Percentiles rank a stretch among this genome's conserved stretches.
Conservation (phyloP, 1,140 invertebrate genomes). For the Schmidtea mediterranea region DNA sequence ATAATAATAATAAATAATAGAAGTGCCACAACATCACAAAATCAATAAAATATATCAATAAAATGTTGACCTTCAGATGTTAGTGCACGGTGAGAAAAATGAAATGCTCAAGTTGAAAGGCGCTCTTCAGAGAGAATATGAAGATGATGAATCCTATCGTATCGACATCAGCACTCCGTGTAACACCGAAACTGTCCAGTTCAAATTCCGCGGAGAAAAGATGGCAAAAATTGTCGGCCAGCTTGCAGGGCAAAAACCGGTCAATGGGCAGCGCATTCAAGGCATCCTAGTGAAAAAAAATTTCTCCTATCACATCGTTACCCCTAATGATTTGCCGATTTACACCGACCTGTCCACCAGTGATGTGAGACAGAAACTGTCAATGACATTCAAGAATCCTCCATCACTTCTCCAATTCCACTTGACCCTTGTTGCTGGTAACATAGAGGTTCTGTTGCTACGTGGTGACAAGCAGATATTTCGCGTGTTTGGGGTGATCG, state of each 20-base stretch:
- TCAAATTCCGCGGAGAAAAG: slow-evolving; percentile 89
- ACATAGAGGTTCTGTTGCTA: slow-evolving; percentile 17
- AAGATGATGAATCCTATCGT: slow-evolving; percentile 35
- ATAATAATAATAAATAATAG: too few species aligned
- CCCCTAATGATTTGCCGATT: neutral
- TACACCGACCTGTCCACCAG: neutral
- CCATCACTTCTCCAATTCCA: neutral
- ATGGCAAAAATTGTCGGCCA: slow-evolving; percentile 86
- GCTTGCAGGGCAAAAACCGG: slow-evolving; percentile 51
- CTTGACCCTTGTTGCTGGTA: neutral
- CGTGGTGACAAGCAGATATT: slow-evolving; percentile 39
- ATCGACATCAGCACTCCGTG: slow-evolving; percentile 62
- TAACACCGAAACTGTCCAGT: slow-evolving; percentile 66
- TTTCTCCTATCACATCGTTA: slow-evolving; percentile 81
- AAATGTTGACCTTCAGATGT: slow-evolving; percentile 32
- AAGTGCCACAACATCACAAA: neutral
- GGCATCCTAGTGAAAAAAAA: slow-evolving; percentile 85
- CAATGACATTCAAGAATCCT: neutral
- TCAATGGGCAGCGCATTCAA: slow-evolving; percentile 47
- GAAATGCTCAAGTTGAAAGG: slow-evolving; percentile 86
- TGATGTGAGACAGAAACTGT: neutral
- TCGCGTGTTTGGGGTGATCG: slow-evolving; percentile 40
- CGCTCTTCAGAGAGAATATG: slow-evolving; percentile 71
- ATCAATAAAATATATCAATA: too few species aligned
- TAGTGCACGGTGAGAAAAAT: slow-evolving; percentile 93